These are phyloP conservation scores for Epirrita christyi DNA, from an alignment of 2,888 invertebrate species.

Conservation along the genomic window DNA sequence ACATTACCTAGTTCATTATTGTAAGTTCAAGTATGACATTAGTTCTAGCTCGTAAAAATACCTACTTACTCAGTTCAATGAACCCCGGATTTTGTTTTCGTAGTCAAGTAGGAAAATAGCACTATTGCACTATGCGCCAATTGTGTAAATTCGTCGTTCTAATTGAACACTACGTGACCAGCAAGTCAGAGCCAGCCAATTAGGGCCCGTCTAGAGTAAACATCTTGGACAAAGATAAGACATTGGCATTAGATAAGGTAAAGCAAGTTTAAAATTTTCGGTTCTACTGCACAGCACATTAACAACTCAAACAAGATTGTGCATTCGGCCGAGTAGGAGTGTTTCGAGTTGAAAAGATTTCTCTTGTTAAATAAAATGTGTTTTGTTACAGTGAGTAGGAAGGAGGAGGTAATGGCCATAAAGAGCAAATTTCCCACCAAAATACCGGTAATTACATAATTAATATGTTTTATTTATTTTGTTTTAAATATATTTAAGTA, in stretches of 20 bases:
- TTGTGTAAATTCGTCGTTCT: slow-evolving; percentile 54
- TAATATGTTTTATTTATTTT: background rate
- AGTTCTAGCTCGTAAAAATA: no score
- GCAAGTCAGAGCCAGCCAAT: slow-evolving; percentile 32
- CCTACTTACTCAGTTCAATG: slow-evolving; percentile 46
- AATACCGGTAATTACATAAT: slow-evolving; percentile 87
- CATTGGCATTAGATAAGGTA: background rate
- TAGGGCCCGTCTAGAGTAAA: slow-evolving; percentile 17
- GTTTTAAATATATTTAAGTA: background rate
- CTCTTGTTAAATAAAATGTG: slow-evolving; percentile 29
- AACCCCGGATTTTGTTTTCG: slow-evolving; percentile 51
- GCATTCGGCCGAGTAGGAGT: slow-evolving; percentile 12
- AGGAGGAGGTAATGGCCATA: slow-evolving; percentile 92
- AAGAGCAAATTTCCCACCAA: slow-evolving; percentile 91
- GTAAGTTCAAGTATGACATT: no score
- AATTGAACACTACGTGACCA: slow-evolving; percentile 47
- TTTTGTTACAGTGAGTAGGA: slow-evolving; percentile 85
- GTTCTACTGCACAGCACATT: background rate
- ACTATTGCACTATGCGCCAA: slow-evolving; percentile 48
- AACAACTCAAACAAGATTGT: slow-evolving; percentile 32
- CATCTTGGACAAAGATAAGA: slow-evolving; percentile 14
- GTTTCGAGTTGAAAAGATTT: slow-evolving; percentile 15
- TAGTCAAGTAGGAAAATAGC: no score
- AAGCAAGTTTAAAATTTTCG: slow-evolving; percentile 8
- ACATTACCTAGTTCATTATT: no score